phyloP scores from a whole-genome alignment of 2,113 vertebrate species.

The Nettapus auritus region DNA sequence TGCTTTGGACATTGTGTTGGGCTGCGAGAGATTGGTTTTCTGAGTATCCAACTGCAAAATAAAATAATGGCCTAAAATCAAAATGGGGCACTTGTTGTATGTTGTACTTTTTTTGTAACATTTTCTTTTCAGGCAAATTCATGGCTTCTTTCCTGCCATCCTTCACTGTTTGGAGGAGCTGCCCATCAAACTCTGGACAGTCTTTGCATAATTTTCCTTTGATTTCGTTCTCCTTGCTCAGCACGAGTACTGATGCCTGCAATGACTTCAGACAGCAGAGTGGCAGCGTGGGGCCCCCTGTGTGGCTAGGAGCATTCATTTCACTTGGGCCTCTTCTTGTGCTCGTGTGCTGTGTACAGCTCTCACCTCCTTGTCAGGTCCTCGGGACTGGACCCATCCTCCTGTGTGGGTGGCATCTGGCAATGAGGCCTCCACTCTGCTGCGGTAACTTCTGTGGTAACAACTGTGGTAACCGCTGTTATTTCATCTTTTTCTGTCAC shows the following conservation, averaged over 20 bases:
- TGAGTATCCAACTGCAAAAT: neutral
- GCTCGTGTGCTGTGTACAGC: neutral
- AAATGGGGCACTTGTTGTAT: neutral
- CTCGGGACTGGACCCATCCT: neutral
- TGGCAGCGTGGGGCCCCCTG: neutral
- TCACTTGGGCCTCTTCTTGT: neutral
- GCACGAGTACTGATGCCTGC: neutral
- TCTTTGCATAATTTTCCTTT: neutral
- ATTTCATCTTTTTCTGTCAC: accelerated
- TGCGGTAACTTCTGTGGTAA: no score
- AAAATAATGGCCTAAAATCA: neutral
- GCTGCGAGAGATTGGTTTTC: neutral
- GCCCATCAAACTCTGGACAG: neutral
- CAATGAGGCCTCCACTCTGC: accelerated
- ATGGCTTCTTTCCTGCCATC: neutral
- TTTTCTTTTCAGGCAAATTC: neutral
- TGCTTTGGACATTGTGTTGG: accelerated
- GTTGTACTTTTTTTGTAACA: neutral
- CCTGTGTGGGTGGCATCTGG: accelerated
- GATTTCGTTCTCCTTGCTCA: neutral
- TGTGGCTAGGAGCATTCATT: neutral
- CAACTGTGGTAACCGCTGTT: neutral
- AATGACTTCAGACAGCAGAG: neutral
- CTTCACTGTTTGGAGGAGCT: neutral
- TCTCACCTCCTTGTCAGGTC: neutral